Evolutionary conservation across 2,888 invertebrate genomes (phyloP), one percentile per base, ranked within the genome.

Genomic region (Capitulum mitella): DNA sequence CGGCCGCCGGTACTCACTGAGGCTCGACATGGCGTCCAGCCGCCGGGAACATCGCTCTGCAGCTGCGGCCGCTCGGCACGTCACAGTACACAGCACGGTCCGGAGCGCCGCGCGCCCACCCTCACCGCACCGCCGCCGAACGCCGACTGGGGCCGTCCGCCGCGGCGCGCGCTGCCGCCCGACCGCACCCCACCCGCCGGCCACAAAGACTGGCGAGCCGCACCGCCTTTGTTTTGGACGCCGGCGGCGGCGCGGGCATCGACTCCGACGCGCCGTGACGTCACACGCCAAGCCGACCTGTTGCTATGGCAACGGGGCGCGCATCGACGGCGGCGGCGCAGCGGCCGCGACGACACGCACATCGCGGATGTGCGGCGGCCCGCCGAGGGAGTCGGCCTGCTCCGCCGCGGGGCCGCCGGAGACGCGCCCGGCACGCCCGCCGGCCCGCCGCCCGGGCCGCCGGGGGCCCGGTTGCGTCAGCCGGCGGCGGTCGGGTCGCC

Each of bases 201-300:
- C 70, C 14, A 70, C 70, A 70, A 70, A 70, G 70, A 70, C 70
- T 70, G n/a, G 10, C 70, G 40, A 37, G 26, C 6, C 29, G 16
- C 70, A 40, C 37, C 70, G 70, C 70, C 70, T 70, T 70, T 70
- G 70, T 70, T 70, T 70, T 70, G 70, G 29, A 37, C 70, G n/a
- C 6, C 43, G 58, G 58, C 58, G 58, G 58, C 58, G 58, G n/a
- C 58, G 70, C 70, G 70, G 70, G 34, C 70, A 70, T 70, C 70
- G 70, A 70, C 70, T 70, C 70, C 70, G 70, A 70, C 70, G 70
- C 70, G 40, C n/a, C 37, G 22, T 70, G 70, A 70, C 70, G 70
- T 70, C 70, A 70, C 61, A 12, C 1, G 26, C n/a, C 58, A 58
- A 58, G 58, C 70, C 37, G 70, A 70, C 70, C 40, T 70, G 70